Evolutionary conservation across 2,113 vertebrate genomes (phyloP).

Genomic region (Pagrus major): DNA sequence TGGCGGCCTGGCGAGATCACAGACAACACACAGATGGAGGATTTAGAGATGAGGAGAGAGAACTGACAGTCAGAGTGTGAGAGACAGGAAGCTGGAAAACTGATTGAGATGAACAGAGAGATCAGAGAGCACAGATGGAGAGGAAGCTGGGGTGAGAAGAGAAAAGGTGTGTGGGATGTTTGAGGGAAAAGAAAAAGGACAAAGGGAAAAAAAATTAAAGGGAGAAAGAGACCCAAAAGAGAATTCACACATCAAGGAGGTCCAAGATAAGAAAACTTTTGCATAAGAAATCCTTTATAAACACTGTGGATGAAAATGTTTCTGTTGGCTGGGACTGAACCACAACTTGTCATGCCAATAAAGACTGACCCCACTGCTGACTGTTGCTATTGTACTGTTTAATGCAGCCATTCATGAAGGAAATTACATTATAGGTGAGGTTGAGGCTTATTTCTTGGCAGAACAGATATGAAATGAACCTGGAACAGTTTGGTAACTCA

Average conservation of each 20-base stretch:
- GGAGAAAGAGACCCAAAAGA: neutral
- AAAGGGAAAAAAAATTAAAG: neutral
- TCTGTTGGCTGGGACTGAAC: constrained; percentile 2
- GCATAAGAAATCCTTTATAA: neutral
- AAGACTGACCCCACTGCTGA: neutral
- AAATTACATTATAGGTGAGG: neutral
- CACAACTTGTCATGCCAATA: neutral
- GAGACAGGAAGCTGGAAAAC: constrained; percentile 29
- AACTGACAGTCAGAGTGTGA: constrained; percentile 39
- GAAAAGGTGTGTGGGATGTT: constrained; percentile 4
- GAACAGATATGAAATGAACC: constrained; percentile 7
- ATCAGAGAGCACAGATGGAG: constrained; percentile 41
- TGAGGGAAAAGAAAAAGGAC: neutral
- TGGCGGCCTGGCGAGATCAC: constrained; percentile 24
- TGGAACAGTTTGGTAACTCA: neutral
- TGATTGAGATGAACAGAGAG: constrained; percentile 36
- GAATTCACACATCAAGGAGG: neutral
- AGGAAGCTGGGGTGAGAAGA: constrained; percentile 2
- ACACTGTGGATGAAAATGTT: neutral
- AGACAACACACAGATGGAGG: constrained; percentile 32
- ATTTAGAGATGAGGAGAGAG: constrained; percentile 4
- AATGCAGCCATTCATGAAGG: neutral
- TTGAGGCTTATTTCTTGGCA: neutral
- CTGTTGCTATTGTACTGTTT: neutral
- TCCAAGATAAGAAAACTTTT: neutral